phyloP scores from a whole-genome alignment of 1,140 invertebrate genomes.

The Periplaneta americana region DNA sequence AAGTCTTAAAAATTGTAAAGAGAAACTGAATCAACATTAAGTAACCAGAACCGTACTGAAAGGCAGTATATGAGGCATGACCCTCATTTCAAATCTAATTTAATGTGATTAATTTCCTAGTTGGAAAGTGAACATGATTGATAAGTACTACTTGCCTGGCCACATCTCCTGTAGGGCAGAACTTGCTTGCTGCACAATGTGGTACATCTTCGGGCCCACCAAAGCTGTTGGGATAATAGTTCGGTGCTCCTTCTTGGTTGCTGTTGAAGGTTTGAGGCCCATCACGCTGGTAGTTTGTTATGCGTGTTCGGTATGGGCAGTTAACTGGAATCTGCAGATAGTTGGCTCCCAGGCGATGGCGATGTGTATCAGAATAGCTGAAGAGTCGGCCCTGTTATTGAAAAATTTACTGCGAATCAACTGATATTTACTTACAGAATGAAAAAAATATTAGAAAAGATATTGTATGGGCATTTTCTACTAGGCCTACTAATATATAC shows the following conservation, averaged over 20 bases:
- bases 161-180: slow-evolving; percentile 44
- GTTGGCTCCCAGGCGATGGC: slow-evolving; percentile 89
- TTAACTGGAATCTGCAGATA: slow-evolving; percentile 94
- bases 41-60: too few species aligned
- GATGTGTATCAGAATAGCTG: slow-evolving; percentile 91
- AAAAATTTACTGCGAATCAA: too few species aligned
- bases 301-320: slow-evolving; percentile 63
- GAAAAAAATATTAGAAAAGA: too few species aligned
- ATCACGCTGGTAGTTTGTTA: slow-evolving; percentile 82
- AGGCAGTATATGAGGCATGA: too few species aligned
- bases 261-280: slow-evolving; percentile 58
- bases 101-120: too few species aligned
- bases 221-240: slow-evolving; percentile 96
- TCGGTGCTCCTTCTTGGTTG: slow-evolving; percentile 76
- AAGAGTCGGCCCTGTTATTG: slow-evolving; percentile 82
- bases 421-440: too few species aligned
- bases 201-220: slow-evolving; percentile 61
- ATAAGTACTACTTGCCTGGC: slow-evolving; percentile 27
- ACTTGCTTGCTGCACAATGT: slow-evolving; percentile 37
- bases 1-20: too few species aligned
- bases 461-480: too few species aligned
- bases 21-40: too few species aligned
- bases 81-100: too few species aligned
- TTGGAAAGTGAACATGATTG: too few species aligned
- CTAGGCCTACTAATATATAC: too few species aligned